Conservation (phyloP, 2,888 invertebrate species). For the Schizaphis graminum region DNA sequence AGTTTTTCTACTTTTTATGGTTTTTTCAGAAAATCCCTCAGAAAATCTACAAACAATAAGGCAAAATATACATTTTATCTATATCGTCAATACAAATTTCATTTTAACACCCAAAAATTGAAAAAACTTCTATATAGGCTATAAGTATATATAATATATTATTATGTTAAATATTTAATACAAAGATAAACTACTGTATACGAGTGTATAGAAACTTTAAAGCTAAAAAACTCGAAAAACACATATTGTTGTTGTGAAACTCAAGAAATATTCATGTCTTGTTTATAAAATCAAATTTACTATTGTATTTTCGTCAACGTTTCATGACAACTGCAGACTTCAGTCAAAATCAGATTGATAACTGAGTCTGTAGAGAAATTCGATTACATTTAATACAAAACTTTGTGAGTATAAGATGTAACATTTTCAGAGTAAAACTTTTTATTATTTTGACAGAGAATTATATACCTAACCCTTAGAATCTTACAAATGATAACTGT, state of each 20-base stretch:
- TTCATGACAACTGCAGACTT: not conserved
- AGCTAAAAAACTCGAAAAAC: not conserved
- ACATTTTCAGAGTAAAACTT: not conserved
- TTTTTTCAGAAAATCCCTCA: too few species aligned
- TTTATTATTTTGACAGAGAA: not conserved
- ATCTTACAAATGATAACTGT: not conserved
- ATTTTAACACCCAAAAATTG: too few species aligned
- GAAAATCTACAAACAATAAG: too few species aligned
- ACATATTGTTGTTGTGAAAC: not conserved
- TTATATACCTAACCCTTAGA: not conserved
- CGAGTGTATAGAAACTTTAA: not conserved
- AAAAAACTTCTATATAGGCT: too few species aligned
- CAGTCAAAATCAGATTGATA: not conserved
- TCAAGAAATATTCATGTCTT: not conserved
- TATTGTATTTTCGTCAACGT: not conserved
- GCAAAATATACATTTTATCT: too few species aligned
- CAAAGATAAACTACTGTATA: too few species aligned
- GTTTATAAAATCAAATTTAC: not conserved
- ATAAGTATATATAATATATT: too few species aligned
- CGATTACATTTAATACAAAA: not conserved
- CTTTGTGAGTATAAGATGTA: not conserved
- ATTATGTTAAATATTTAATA: too few species aligned
- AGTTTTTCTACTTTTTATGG: too few species aligned
- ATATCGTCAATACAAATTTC: too few species aligned
- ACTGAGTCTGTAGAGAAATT: not conserved